Base-by-base conservation (phyloP, 2,113 vertebrate genomes). In the Brachypteracias leptosomus region DNA sequence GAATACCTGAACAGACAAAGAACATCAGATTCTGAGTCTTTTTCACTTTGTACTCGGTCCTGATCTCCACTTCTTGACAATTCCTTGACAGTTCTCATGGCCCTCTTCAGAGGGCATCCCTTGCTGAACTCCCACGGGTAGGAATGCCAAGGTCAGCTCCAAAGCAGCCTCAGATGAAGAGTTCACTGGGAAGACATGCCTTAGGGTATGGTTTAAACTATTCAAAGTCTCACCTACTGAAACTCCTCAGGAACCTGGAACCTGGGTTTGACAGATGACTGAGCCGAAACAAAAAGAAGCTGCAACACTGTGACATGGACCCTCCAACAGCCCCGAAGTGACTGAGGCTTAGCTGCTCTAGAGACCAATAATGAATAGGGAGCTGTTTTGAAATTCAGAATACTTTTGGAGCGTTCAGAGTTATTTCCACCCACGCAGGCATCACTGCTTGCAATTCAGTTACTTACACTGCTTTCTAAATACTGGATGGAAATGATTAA, bases 1-100 rank as follows among this genome's bases (percentile, higher is more conserved):
- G 5, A 8, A 2, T 6, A 2, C 38, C 24, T 16, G 42, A 36
- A 38, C 31, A 11, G 9, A 17, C 31, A 6, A 14, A 46, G 38
- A 11, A 5, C 16, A 1, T 5, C 2, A 2, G 3, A 10, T 61
- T 36, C 47, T 4, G 3, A 1, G 16, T 29, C 5, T 14, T 22
- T 79, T 46, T n/a, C 1, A 0, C 42, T 26, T 67, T 16, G 16
- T 52, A 4, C 4, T 1, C 15, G 16, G 7, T 54, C 51, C 71
- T 4, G 7, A 33, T 58, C 42, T 17, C 61, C 18, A 2, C 21
- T 44, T 77, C 33, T 55, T 3, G 6, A 10, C 36, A 13, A 21
- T 33, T 62, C 17, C 15, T 51, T 12, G 7, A 5, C 12, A 22
- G 42, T 35, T 63, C 54, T 59, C 19, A n/a, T n/a, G n/a, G n/a